These are phyloP conservation scores for Okapia johnstoni DNA, from an alignment of 2,113 vertebrate species.

Conservation along the genomic window DNA sequence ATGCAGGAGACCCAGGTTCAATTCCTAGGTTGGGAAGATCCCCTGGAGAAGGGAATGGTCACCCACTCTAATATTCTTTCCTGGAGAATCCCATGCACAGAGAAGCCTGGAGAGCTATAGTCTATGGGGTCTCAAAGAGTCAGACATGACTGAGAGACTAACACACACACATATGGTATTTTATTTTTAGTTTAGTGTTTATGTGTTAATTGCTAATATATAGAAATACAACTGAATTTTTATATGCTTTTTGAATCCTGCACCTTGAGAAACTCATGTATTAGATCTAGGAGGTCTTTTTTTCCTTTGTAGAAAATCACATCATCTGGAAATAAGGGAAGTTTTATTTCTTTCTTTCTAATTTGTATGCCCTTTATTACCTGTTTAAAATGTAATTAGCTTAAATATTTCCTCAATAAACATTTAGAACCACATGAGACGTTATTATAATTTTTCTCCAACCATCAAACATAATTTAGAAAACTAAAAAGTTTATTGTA, in stretches of 20 bases:
- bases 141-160: not conserved
- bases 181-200: not conserved
- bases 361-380: not conserved
- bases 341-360: conserved; percentile 7
- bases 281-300: not conserved
- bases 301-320: not conserved
- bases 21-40: not conserved
- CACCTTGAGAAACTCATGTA: not conserved
- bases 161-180: not conserved
- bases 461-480: conserved; percentile 13
- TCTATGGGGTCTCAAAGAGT: not conserved
- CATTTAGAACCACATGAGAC: not conserved
- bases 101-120: not conserved
- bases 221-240: not conserved
- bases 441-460: not conserved
- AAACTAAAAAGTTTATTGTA: not conserved
- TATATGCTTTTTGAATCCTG: not conserved
- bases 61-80: not conserved
- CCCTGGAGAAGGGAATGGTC: not conserved
- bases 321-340: not conserved
- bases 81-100: not conserved
- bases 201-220: not conserved
- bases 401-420: not conserved
- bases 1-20: not conserved
- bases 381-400: conserved; percentile 19